phyloP scores from a whole-genome alignment of 2,888 invertebrate species.

The Drosophila greeni region DNA sequence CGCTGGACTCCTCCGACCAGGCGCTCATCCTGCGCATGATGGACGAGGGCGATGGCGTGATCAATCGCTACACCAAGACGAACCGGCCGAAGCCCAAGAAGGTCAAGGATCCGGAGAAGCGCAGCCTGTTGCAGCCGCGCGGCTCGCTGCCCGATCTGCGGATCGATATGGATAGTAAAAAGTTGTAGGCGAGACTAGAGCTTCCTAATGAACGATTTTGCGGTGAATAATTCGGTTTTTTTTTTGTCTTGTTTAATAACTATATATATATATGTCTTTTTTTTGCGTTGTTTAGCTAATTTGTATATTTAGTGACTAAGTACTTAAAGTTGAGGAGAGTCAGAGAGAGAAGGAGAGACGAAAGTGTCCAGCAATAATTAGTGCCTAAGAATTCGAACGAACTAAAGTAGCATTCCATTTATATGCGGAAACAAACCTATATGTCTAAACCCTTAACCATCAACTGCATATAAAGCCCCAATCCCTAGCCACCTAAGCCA shows the following conservation, averaged over 20 bases:
- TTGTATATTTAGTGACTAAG: slow-evolving; percentile 57
- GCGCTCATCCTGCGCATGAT: slow-evolving; percentile 94
- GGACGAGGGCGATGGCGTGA: slow-evolving; percentile 94
- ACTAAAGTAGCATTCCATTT: slow-evolving; percentile 55
- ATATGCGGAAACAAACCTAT: slow-evolving; percentile 15
- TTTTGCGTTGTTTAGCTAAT: slow-evolving; percentile 52
- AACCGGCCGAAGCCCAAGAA: slow-evolving; percentile 82
- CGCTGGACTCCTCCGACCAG: slow-evolving; percentile 95
- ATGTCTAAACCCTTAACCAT: slow-evolving; percentile 2
- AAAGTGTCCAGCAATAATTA: slow-evolving; percentile 40
- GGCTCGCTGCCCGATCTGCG: slow-evolving; percentile 77
- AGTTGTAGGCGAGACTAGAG: slow-evolving; percentile 59
- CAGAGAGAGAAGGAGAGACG: slow-evolving; percentile 18
- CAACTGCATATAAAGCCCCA: background rate
- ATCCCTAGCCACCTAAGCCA: slow-evolving; percentile 10
- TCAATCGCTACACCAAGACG: slow-evolving; percentile 84
- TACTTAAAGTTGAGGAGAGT: slow-evolving; percentile 60
- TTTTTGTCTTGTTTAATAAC: slow-evolving; percentile 28
- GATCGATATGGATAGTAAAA: slow-evolving; percentile 77
- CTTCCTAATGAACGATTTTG: slow-evolving; percentile 42
- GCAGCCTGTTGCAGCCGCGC: slow-evolving; percentile 80
- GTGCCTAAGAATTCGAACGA: slow-evolving; percentile 51
- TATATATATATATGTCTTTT: slow-evolving; percentile 10
- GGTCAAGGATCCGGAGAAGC: slow-evolving; percentile 82
- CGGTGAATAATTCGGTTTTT: slow-evolving; percentile 12